phyloP scores from a whole-genome alignment of 2,797 vertebrate species.

The Cyclura pinguis region DNA sequence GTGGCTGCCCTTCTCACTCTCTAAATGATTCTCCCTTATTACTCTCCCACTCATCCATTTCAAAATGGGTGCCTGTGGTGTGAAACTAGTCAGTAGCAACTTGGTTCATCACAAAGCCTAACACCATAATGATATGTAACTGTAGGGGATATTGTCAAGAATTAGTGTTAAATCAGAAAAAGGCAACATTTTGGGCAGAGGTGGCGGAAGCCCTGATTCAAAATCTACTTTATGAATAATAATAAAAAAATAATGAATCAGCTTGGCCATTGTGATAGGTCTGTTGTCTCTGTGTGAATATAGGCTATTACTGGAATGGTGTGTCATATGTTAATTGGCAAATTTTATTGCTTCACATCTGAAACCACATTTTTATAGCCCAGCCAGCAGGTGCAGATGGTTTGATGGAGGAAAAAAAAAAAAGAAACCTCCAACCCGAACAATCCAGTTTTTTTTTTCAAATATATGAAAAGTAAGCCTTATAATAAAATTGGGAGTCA shows the following conservation, averaged over 20 bases:
- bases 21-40: background rate
- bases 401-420: conserved; percentile 61
- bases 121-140: background rate
- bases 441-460: conserved; percentile 50
- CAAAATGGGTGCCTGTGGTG: background rate
- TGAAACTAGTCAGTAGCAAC: background rate
- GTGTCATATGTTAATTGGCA: conserved; percentile 75
- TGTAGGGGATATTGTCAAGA: background rate
- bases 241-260: conserved; percentile 37
- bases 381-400: conserved; percentile 77
- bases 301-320: conserved; percentile 65
- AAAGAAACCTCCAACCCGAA: conserved; percentile 9
- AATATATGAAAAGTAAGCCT: conserved; percentile 46
- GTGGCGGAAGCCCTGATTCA: background rate
- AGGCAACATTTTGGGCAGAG: background rate
- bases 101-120: background rate
- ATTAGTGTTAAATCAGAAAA: background rate
- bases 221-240: conserved; percentile 53
- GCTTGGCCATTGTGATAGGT: conserved; percentile 30
- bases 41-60: background rate
- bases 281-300: conserved; percentile 52
- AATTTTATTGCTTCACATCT: conserved; percentile 76
- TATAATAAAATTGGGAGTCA: conserved; percentile 69
- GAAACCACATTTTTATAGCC: conserved; percentile 76
- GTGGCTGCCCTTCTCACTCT: background rate